These are phyloP conservation scores for Oxytorus armatus DNA, from an alignment of 2,888 invertebrate species.

Conservation along the genomic window DNA sequence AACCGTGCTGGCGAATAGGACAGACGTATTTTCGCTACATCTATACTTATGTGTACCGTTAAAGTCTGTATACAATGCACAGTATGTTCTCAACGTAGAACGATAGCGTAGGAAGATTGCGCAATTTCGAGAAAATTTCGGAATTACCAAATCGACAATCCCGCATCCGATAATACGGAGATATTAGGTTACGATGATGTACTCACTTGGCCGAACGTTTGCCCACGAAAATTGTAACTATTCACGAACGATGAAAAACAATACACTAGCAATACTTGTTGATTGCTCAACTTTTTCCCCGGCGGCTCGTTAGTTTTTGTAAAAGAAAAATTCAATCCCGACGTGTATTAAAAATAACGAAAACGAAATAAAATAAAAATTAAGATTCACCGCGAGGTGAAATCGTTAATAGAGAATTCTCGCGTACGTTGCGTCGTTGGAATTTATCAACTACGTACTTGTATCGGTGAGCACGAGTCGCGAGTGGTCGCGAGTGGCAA, in stretches of 20 bases:
- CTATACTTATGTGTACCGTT: background rate
- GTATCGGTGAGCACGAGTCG: constrained; percentile 60
- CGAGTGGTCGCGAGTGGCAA: constrained; percentile 64
- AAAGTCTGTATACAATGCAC: background rate
- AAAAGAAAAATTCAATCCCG: background rate
- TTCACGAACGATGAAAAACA: too few relatives aligned
- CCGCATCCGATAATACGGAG: too few relatives aligned
- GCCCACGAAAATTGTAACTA: too few relatives aligned
- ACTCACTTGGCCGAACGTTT: too few relatives aligned
- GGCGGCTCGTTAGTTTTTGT: background rate
- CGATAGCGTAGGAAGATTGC: too few relatives aligned
- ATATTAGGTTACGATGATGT: too few relatives aligned
- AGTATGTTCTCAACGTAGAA: constrained; percentile 22
- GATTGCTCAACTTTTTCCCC: too few relatives aligned
- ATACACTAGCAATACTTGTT: too few relatives aligned
- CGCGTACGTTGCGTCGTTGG: constrained; percentile 52
- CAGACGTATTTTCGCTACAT: background rate
- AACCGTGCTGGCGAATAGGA: constrained; percentile 29
- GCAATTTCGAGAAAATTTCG: too few relatives aligned
- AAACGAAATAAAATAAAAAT: constrained; percentile 34
- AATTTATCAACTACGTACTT: constrained; percentile 73
- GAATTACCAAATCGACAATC: too few relatives aligned
- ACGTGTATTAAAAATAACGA: too few relatives aligned
- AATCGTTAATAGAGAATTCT: constrained; percentile 18
- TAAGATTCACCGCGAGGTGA: constrained; percentile 28